phyloP scores from a whole-genome alignment of 2,113 vertebrate species.

The Odocoileus virginianus region DNA sequence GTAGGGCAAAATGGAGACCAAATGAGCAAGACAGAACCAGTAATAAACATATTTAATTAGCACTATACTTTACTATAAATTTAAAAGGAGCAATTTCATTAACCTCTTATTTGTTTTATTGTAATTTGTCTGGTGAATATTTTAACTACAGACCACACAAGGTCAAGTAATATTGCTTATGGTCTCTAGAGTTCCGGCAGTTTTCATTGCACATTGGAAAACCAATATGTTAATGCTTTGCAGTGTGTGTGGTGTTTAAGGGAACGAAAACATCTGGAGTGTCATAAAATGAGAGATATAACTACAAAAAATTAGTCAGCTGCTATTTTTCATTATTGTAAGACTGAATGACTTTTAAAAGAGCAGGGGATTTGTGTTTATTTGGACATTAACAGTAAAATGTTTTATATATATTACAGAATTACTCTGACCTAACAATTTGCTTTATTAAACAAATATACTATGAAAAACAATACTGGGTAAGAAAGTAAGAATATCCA shows the following conservation, averaged over 20 bases:
- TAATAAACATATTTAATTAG: constrained; percentile 4
- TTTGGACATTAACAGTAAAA: background rate
- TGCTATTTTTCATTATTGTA: constrained; percentile 8
- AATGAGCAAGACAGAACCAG: background rate
- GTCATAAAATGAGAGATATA: constrained; percentile 27
- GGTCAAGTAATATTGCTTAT: constrained; percentile 43
- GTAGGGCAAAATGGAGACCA: background rate
- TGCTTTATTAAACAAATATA: background rate
- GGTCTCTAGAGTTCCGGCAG: background rate
- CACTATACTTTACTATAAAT: constrained; percentile 13
- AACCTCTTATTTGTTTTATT: constrained; percentile 32
- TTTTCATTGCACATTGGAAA: constrained; percentile 45
- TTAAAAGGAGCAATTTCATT: constrained; percentile 29
- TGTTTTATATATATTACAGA: background rate
- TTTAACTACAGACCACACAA: constrained; percentile 19
- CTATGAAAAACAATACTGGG: background rate
- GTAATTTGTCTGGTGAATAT: background rate
- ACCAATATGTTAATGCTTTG: constrained; percentile 31
- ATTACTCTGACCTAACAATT: background rate
- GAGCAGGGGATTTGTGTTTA: background rate
- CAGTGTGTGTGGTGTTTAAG: background rate
- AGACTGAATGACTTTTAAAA: background rate
- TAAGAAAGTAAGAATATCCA: background rate
- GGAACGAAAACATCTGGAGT: background rate
- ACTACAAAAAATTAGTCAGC: constrained; percentile 15